Percentiles rank a stretch among this genome's conserved stretches.
These are phyloP conservation scores for Pandemis corylana DNA, from an alignment of 2,888 invertebrate genomes.

Conservation along the genomic window DNA sequence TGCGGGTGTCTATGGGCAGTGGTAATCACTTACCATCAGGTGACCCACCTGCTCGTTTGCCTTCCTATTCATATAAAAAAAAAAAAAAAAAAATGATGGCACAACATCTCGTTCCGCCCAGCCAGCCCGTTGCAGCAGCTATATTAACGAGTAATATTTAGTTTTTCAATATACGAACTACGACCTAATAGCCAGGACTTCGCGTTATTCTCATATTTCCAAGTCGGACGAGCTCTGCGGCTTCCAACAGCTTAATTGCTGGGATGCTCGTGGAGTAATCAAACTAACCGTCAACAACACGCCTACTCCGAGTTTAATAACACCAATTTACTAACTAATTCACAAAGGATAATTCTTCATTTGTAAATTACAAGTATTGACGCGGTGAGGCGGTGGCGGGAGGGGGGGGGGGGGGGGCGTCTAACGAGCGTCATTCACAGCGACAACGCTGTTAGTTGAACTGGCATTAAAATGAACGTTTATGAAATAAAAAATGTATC, in stretches of 20 bases:
- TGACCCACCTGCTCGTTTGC: too few relatives aligned
- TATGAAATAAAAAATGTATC: constrained; percentile 13
- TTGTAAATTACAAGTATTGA: constrained; percentile 6
- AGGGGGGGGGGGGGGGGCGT: background rate
- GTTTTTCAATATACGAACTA: too few relatives aligned
- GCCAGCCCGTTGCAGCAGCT: too few relatives aligned
- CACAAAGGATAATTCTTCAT: background rate
- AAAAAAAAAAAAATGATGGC: too few relatives aligned
- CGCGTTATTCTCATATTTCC: too few relatives aligned
- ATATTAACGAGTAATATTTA: too few relatives aligned
- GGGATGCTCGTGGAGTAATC: background rate
- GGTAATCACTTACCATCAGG: too few relatives aligned
- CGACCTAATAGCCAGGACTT: too few relatives aligned
- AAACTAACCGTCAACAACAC: background rate
- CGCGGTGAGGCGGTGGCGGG: background rate
- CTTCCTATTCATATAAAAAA: too few relatives aligned
- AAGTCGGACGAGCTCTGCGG: background rate
- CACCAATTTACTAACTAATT: background rate
- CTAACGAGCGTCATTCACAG: constrained; percentile 10
- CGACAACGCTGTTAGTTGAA: background rate
- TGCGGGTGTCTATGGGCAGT: too few relatives aligned
- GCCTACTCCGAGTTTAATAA: background rate
- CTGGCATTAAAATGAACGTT: background rate
- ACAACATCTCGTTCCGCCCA: too few relatives aligned
- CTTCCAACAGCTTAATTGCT: background rate